phyloP scores from a whole-genome alignment of 2,888 invertebrate genomes.

The Melanostoma mellinum region DNA sequence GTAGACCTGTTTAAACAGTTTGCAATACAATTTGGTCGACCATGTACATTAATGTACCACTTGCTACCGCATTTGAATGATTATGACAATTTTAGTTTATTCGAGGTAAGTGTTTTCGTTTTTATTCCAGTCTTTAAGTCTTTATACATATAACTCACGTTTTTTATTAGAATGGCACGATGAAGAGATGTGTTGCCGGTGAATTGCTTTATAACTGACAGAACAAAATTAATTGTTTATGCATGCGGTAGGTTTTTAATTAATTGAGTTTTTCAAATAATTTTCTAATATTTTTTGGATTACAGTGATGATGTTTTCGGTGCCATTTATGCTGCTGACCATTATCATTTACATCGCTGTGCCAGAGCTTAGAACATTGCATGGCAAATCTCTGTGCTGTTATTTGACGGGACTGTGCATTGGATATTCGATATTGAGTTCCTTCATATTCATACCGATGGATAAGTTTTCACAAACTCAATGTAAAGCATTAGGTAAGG shows the following conservation, averaged over 20 bases:
- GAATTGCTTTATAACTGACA: conserved; percentile 75
- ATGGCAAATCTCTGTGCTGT: conserved; percentile 90
- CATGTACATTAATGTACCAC: conserved; percentile 75
- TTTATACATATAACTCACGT: too few species aligned
- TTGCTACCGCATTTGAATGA: conserved; percentile 73
- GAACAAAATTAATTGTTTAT: conserved; percentile 77
- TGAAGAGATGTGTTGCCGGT: conserved; percentile 78
- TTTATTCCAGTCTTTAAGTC: neutral
- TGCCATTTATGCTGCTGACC: conserved; percentile 88
- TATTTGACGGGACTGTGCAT: conserved; percentile 87
- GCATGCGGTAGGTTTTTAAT: conserved; percentile 76
- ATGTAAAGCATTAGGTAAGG: conserved; percentile 23
- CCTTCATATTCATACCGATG: conserved; percentile 73
- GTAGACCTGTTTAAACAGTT: conserved; percentile 76
- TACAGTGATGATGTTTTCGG: conserved; percentile 87
- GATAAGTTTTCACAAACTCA: conserved; percentile 57
- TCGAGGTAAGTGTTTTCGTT: conserved; percentile 73
- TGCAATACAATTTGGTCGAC: conserved; percentile 75
- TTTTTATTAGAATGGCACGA: conserved; percentile 77
- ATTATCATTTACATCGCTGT: conserved; percentile 88
- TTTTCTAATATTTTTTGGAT: conserved; percentile 54
- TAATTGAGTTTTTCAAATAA: neutral
- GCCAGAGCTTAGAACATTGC: conserved; percentile 88
- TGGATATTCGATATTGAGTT: conserved; percentile 85
- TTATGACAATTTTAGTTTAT: conserved; percentile 76